Evolutionary conservation across 2,888 invertebrate genomes (phyloP).

Genomic region (Creontiades dilutus): DNA sequence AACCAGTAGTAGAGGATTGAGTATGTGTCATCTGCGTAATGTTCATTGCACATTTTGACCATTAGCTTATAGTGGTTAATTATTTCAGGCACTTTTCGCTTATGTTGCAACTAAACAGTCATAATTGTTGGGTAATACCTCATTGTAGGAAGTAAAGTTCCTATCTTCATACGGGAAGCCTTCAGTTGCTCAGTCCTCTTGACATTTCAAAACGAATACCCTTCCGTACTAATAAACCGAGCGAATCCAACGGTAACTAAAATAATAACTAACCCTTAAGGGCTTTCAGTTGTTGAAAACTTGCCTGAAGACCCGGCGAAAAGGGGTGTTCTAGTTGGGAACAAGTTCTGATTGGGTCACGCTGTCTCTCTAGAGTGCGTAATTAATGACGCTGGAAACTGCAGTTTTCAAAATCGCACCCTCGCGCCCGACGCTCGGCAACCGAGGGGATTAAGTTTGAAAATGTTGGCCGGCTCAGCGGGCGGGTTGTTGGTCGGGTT

Average conservation of each 20-base stretch:
- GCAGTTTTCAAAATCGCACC: constrained; percentile 8
- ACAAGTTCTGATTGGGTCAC: constrained; percentile 11
- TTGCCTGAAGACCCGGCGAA: not conserved
- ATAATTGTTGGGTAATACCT: too few relatives aligned
- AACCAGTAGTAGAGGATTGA: too few relatives aligned
- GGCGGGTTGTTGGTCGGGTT: not conserved
- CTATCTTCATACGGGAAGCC: too few relatives aligned
- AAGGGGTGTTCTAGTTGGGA: not conserved
- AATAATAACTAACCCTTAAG: not conserved
- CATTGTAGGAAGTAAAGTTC: too few relatives aligned
- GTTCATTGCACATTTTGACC: too few relatives aligned
- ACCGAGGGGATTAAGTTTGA: not conserved
- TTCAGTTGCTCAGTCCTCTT: too few relatives aligned
- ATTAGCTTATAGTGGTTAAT: too few relatives aligned
- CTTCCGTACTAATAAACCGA: too few relatives aligned
- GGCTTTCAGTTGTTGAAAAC: not conserved
- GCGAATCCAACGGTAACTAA: not conserved
- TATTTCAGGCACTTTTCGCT: too few relatives aligned
- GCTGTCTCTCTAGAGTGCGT: not conserved
- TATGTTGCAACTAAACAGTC: too few relatives aligned
- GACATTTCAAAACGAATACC: too few relatives aligned
- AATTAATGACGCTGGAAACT: not conserved
- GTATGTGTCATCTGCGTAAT: too few relatives aligned
- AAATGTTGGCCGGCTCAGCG: not conserved
- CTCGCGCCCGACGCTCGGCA: not conserved